phyloP scores from a whole-genome alignment of 1,140 invertebrate genomes.

The Acyrthosiphon pisum region DNA sequence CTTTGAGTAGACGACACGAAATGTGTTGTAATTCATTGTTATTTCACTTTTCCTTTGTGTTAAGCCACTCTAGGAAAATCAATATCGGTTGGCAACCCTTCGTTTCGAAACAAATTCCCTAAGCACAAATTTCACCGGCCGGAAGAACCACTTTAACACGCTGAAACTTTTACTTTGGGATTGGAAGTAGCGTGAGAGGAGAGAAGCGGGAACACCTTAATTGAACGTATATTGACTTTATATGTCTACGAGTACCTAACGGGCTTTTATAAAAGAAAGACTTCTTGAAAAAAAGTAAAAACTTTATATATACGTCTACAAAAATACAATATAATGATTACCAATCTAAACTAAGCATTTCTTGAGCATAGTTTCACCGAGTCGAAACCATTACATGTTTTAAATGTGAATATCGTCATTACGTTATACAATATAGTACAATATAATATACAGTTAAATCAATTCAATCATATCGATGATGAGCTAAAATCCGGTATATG shows the following conservation, averaged over 20 bases:
- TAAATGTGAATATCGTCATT: not conserved
- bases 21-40: conserved; percentile 22
- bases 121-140: conserved; percentile 42
- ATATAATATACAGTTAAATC: too few species aligned
- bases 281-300: conserved; percentile 30
- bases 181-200: not conserved
- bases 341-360: not conserved
- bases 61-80: conserved; percentile 36
- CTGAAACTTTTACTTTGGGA: conserved; percentile 35
- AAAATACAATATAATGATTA: not conserved
- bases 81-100: conserved; percentile 36
- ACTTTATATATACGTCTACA: not conserved
- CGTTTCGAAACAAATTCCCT: conserved; percentile 40
- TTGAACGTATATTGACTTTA: conserved; percentile 49
- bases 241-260: conserved; percentile 26
- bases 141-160: conserved; percentile 40
- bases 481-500: too few species aligned
- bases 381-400: not conserved
- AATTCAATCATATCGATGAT: too few species aligned
- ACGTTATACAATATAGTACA: too few species aligned
- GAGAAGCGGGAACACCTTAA: not conserved
- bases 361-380: not conserved
- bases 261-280: not conserved
- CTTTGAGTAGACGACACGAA: not conserved
- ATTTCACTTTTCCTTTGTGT: not conserved